Base-by-base conservation (phyloP, 92 coral and sea anemone genomes). In the Epizoanthus scotinus region DNA sequence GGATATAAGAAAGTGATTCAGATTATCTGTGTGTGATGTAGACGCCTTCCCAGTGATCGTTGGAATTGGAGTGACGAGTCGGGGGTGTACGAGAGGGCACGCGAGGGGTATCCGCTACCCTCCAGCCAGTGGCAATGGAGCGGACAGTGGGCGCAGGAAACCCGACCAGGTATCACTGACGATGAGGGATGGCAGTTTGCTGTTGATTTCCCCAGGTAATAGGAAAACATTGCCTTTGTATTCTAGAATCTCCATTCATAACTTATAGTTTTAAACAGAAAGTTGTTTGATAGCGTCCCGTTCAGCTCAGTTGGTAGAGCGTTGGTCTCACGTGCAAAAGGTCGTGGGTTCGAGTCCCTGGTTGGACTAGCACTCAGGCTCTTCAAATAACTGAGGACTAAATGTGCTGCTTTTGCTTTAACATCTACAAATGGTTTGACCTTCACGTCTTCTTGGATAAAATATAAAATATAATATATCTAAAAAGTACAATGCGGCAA, bases 141-240 rank as follows among this genome's bases (percentile, higher is more conserved):
- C 34, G 97, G 89, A 12, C 94, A 90, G 70, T 95, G 98, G 98
- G 87, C 91, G 52, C 90, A 93, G 12, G 98, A 95, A 44, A 95
- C 98, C 1, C 85, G 83, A 10, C 93, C 94, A 18, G 97, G 90
- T 9, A 44, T 83, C 29, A 95, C 98, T 7, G 92, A 95, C 70
- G 86, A 83, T 68, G 94, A 95, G 25, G 98, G 98, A 38, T 95
- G 98, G 98, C 97, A 90, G 93, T 95, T 88, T 81, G 98, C 98
- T 25, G 88, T 95, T 65, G 98, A 95, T 78, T 95, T 95, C 60
- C 98, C 98, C 57, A 90, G 98, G 98, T 95, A 42, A 42, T 61
- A 29, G n/a, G 27, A 65, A 20, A 20, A 70, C 19, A 40, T 14
- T 19, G 38, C 20, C 19, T 64, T 25, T 3, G 12, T n/a, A 36